These are phyloP conservation scores for Brachyalestes nurse DNA, from an alignment of 2,797 vertebrate genomes.

Conservation along the genomic window DNA sequence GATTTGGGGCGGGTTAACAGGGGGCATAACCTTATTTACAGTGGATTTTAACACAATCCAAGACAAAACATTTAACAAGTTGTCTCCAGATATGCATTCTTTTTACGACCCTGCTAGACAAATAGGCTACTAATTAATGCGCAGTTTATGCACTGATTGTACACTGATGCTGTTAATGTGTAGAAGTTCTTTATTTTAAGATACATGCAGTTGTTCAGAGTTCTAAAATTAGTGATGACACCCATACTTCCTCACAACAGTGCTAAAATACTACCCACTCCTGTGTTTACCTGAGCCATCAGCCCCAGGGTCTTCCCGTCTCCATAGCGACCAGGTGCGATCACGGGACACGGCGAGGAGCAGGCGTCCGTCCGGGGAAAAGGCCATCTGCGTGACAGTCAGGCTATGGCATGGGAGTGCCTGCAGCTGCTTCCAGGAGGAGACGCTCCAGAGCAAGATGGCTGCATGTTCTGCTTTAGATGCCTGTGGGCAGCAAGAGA, in stretches of 20 bases:
- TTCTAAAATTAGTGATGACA: neutral
- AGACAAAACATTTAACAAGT: no score
- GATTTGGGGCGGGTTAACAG: no score
- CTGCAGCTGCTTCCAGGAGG: slow-evolving; percentile 91
- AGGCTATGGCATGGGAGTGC: slow-evolving; percentile 88
- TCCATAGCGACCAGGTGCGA: slow-evolving; percentile 96
- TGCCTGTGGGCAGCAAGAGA: slow-evolving; percentile 75
- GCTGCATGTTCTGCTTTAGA: slow-evolving; percentile 92
- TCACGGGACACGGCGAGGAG: slow-evolving; percentile 94
- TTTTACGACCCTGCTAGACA: no score
- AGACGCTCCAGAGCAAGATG: slow-evolving; percentile 90
- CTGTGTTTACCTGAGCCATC: slow-evolving; percentile 78
- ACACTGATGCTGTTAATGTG: neutral
- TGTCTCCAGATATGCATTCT: no score
- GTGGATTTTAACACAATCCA: no score
- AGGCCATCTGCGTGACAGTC: slow-evolving; percentile 95
- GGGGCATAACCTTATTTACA: no score
- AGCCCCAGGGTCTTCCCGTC: slow-evolving; percentile 65
- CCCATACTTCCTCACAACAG: neutral
- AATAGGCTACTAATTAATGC: no score
- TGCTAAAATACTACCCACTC: neutral
- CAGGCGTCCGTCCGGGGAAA: slow-evolving; percentile 87
- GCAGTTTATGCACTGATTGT: no score
- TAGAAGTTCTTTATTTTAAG: neutral
- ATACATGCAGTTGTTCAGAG: neutral